Base-by-base conservation (phyloP, 2,888 invertebrate species). In the Fabriciana adippe region DNA sequence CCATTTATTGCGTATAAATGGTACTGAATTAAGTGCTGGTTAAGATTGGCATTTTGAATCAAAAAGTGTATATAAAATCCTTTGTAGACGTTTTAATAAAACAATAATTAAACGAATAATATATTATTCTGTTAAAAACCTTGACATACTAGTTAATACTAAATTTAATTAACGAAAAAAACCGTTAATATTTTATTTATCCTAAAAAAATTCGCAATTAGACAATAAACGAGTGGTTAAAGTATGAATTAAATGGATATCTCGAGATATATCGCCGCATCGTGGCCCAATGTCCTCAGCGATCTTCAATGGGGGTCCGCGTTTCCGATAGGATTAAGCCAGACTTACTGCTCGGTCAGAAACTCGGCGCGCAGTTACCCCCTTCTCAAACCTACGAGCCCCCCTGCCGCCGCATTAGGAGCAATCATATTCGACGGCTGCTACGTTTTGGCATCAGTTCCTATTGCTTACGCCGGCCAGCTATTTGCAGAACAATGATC, bases 291-390 rank as follows among this genome's bases (percentile, higher is more conserved):
- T 80, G 83, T 83, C 81, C 80, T 79, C 79, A 11, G 11, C 35
- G 88, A 90, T 91, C 91, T 91, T 92, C 87, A 87, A 90, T 88
- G 89, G 90, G 84, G 88, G 86, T 81, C 86, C 88, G 87, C 89
- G 90, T 89, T 91, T 92, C 90, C 90, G 90, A 91, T 92, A 90
- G 92, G 91, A 92, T 92, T 92, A 92, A 87, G 88, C 87, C 85
- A 91, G 92, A 91, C 92, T 92, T 92, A 92, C 92, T 91, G 92
- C 89, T 90, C 90, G 90, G 91, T 90, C 90, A 90, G 90, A 81
- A 90, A 87, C 89, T 88, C 89, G 88, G 84, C 83, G 87, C 85
- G 88, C 87, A 86, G 81, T 71, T 73, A 73, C 75, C 76, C 76
- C 73, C 69, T 76, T 79, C 79, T 80, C 76, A 74, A 74, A 72